Percentiles rank a stretch among this genome's conserved stretches.
These are phyloP conservation scores for Graphium colonna DNA, from an alignment of 2,888 invertebrate species.

Conservation along the genomic window DNA sequence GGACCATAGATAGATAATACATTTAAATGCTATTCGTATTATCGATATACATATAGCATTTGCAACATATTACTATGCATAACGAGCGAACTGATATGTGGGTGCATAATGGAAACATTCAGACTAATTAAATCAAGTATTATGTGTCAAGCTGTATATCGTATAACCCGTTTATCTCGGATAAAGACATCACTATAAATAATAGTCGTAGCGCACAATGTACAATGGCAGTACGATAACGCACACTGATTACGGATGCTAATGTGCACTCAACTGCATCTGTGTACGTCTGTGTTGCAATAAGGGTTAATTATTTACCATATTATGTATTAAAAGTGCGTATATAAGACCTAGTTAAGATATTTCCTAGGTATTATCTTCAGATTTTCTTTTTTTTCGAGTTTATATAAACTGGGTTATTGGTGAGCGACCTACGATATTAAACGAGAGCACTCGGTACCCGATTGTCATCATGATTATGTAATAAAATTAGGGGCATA, in stretches of 20 bases:
- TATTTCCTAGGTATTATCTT: too few species aligned
- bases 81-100: constrained; percentile 22
- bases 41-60: too few species aligned
- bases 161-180: constrained; percentile 67
- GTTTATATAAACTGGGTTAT: too few species aligned
- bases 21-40: too few species aligned
- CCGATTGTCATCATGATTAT: too few species aligned
- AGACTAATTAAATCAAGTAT: constrained; percentile 71
- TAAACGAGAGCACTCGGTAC: too few species aligned
- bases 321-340: too few species aligned
- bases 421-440: too few species aligned
- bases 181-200: constrained; percentile 76
- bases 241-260: constrained; percentile 49
- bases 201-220: constrained; percentile 61
- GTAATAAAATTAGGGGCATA: too few species aligned
- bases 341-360: too few species aligned
- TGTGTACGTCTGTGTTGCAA: constrained; percentile 34
- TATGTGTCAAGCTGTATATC: constrained; percentile 65
- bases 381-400: too few species aligned
- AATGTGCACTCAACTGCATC: constrained; percentile 45
- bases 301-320: constrained; percentile 26
- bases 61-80: background rate
- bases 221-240: constrained; percentile 41
- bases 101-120: constrained; percentile 61
- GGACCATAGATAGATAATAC: too few species aligned